phyloP scores from a whole-genome alignment of 2,797 vertebrate genomes.

The Anisognathus igniventris region DNA sequence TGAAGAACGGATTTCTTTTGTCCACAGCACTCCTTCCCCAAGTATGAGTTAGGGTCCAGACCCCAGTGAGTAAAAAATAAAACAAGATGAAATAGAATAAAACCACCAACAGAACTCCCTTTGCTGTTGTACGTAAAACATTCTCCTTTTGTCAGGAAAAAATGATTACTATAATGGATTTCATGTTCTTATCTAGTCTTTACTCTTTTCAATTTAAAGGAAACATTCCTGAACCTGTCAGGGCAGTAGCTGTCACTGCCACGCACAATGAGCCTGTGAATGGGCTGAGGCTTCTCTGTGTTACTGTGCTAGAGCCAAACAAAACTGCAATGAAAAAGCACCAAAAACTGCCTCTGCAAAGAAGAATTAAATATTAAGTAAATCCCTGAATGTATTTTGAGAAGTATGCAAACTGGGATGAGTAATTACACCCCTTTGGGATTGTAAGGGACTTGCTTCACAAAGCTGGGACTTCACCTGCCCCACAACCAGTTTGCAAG shows the following conservation, averaged over 20 bases:
- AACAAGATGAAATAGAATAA: slow-evolving; percentile 3
- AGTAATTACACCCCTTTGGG: not conserved
- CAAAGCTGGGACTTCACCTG: not conserved
- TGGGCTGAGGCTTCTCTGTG: not conserved
- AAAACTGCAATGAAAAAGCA: not conserved
- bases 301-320: not conserved
- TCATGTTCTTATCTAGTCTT: slow-evolving; percentile 40
- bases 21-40: not conserved
- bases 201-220: slow-evolving; percentile 48
- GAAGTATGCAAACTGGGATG: not conserved
- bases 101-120: not conserved
- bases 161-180: slow-evolving; percentile 42
- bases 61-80: not conserved
- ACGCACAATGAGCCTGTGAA: not conserved
- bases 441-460: not conserved
- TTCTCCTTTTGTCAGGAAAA: not conserved
- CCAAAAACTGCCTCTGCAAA: not conserved
- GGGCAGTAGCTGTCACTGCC: slow-evolving; percentile 9
- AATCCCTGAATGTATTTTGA: not conserved
- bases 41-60: not conserved
- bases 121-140: not conserved
- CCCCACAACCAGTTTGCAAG: rapidly evolving
- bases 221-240: slow-evolving; percentile 32
- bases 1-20: not conserved
- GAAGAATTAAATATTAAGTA: not conserved